Conservation (phyloP, 2,113 vertebrate species). For the Pheucticus melanocephalus region DNA sequence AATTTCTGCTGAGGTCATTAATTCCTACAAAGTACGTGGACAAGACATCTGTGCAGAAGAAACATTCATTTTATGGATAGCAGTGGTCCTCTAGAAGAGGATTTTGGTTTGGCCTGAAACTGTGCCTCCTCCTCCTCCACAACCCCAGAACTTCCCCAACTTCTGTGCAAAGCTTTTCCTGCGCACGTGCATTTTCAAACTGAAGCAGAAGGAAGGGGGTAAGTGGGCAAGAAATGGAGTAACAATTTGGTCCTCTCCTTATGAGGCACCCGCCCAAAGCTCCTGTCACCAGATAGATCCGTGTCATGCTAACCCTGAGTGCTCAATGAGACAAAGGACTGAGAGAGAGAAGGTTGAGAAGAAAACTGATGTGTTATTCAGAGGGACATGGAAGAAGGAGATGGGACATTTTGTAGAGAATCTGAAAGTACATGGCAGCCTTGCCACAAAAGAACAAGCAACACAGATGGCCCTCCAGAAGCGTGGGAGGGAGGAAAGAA, state of each 20-base stretch:
- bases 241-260: not conserved
- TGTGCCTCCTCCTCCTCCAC: not conserved
- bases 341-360: not conserved
- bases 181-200: not conserved
- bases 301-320: not conserved
- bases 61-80: not conserved
- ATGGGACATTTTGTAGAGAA: not conserved
- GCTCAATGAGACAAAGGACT: not conserved
- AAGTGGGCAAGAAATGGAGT: not conserved
- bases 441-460: conserved; percentile 23
- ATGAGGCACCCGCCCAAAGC: not conserved
- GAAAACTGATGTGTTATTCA: not conserved
- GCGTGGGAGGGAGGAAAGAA: conserved; percentile 25
- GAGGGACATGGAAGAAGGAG: not conserved
- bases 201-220: not conserved
- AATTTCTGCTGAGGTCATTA: not conserved
- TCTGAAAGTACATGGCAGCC: conserved; percentile 23
- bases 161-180: not conserved
- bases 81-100: not conserved
- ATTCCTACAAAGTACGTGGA: not conserved
- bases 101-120: not conserved
- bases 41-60: not conserved
- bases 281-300: not conserved
- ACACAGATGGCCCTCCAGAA: conserved; percentile 50
- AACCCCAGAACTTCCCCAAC: not conserved